Conservation (phyloP, 2,113 vertebrate genomes). For the Anolis sagrei region DNA sequence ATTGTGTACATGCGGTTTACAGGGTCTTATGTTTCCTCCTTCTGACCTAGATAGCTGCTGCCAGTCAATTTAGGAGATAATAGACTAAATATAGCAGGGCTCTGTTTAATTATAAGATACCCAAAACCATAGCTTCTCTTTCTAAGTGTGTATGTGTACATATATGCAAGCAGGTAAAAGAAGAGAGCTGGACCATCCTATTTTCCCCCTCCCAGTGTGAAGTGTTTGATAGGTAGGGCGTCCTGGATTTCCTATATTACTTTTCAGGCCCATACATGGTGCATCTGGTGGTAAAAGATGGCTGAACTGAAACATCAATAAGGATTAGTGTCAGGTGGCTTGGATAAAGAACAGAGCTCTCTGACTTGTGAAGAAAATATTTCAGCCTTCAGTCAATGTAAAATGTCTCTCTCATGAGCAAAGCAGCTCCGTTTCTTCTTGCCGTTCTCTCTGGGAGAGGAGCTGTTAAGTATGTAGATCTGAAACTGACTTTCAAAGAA, state of each 20-base stretch:
- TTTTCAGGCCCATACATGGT: neutral
- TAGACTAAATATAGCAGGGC: too few species aligned
- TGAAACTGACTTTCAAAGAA: constrained; percentile 35
- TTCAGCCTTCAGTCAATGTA: constrained; percentile 12
- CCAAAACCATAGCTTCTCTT: too few species aligned
- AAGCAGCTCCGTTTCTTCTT: constrained; percentile 17
- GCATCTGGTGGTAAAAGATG: neutral
- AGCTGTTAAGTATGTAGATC: constrained; percentile 22
- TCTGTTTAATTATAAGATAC: too few species aligned
- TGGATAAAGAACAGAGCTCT: constrained; percentile 38
- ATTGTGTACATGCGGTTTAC: too few species aligned
- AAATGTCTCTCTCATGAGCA: constrained; percentile 16
- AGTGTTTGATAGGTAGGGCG: neutral
- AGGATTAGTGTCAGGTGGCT: constrained; percentile 12
- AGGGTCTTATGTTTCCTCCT: neutral
- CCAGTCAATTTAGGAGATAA: too few species aligned
- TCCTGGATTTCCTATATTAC: neutral
- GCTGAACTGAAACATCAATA: constrained; percentile 8
- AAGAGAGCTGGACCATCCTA: neutral
- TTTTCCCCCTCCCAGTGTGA: neutral
- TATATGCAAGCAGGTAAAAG: too few species aligned
- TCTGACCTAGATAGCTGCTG: neutral
- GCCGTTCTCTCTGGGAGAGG: constrained; percentile 20
- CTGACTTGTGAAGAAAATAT: constrained; percentile 38
- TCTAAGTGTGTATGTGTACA: too few species aligned